Evolutionary conservation across 2,888 invertebrate genomes (phyloP).

Genomic region (Erebia aethiops): DNA sequence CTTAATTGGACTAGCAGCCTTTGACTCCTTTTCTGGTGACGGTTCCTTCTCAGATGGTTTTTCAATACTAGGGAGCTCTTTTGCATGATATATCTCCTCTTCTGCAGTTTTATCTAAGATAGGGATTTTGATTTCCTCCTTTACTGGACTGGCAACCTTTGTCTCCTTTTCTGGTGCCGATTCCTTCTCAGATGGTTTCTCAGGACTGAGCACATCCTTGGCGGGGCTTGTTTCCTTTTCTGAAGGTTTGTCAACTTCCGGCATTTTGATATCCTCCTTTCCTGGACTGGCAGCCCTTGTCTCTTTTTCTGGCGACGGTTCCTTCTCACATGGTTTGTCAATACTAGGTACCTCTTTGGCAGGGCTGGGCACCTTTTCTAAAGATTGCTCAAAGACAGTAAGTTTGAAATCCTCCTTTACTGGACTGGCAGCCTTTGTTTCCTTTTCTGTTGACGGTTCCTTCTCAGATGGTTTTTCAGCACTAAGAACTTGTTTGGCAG

Average conservation of each 20-base stretch:
- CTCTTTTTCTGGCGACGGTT: slow-evolving; percentile 23
- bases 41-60: no score
- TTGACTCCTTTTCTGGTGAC: no score
- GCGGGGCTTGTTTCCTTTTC: no score
- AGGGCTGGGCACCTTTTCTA: no score
- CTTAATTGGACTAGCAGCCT: no score
- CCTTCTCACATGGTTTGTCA: slow-evolving; percentile 29
- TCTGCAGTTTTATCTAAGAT: slow-evolving; percentile 12
- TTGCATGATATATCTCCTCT: slow-evolving; percentile 19
- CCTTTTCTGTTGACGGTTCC: slow-evolving; percentile 13
- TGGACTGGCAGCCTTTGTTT: no score
- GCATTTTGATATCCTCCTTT: not conserved
- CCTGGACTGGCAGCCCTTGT: slow-evolving; percentile 17
- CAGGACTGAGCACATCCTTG: no score
- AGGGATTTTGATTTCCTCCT: no score
- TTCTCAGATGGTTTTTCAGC: not conserved
- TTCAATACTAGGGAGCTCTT: not conserved
- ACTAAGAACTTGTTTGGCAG: not conserved
- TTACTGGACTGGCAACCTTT: no score
- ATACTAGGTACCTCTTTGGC: not conserved
- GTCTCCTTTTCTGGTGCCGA: slow-evolving; percentile 9
- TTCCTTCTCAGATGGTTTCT: slow-evolving; percentile 9
- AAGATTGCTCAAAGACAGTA: no score
- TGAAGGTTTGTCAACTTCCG: no score
- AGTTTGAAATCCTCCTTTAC: no score